Percentiles rank a stretch among this genome's conserved stretches.
phyloP scores from a whole-genome alignment of 2,113 vertebrate species.

The Aythya baeri region DNA sequence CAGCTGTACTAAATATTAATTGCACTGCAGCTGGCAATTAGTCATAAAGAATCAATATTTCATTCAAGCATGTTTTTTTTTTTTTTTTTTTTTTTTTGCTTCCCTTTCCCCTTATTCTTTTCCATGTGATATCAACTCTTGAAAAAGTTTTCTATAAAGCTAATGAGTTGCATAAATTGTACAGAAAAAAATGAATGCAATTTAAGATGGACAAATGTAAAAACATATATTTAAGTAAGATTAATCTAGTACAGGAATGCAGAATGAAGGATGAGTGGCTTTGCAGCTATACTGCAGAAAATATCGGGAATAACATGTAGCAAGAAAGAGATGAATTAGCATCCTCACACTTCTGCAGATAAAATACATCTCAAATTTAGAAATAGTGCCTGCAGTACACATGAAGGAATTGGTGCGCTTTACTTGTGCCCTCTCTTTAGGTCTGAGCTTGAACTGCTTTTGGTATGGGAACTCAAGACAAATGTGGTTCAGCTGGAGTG shows the following conservation, averaged over 20 bases:
- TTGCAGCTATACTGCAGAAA: background rate
- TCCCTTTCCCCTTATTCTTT: background rate
- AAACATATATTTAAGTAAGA: background rate
- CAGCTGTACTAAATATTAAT: background rate
- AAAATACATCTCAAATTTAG: background rate
- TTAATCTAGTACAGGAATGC: background rate
- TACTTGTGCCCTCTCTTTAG: background rate
- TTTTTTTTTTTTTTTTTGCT: background rate
- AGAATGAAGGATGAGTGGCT: background rate
- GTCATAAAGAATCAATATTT: background rate
- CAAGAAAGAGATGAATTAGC: background rate
- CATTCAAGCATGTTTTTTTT: background rate
- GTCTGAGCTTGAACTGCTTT: background rate
- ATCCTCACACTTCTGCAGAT: background rate
- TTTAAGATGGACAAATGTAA: background rate
- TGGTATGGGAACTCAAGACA: rapidly evolving
- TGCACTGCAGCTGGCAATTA: background rate
- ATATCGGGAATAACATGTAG: background rate
- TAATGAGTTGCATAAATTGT: background rate
- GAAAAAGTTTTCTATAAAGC: background rate
- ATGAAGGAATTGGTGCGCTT: background rate
- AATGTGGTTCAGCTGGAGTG: background rate
- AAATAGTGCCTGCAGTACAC: background rate
- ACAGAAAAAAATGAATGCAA: background rate
- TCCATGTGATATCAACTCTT: background rate